Evolutionary conservation across 2,113 vertebrate species (phyloP).

Genomic region (Propithecus coquereli): DNA sequence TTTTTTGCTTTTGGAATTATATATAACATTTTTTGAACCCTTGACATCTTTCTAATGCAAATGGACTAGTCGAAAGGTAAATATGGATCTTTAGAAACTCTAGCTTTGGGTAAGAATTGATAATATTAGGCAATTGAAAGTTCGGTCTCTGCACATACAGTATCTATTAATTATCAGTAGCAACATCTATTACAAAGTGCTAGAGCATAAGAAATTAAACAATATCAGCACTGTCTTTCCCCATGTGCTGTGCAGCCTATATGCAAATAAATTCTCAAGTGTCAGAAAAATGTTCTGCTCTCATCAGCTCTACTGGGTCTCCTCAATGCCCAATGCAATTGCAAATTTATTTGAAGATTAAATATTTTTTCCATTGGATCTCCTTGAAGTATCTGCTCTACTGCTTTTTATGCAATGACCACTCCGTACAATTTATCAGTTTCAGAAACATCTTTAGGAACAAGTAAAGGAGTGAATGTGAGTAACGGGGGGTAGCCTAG

Average conservation of each 20-base stretch:
- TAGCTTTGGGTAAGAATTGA: neutral
- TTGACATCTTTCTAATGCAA: neutral
- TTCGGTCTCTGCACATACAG: neutral
- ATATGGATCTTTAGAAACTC: neutral
- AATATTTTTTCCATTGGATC: neutral
- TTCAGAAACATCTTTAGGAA: neutral
- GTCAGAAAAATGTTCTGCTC: neutral
- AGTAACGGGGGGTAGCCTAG: neutral
- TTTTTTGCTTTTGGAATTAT: slow-evolving; percentile 5
- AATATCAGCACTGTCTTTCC: neutral
- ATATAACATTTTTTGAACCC: neutral
- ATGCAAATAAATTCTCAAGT: neutral
- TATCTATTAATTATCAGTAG: neutral
- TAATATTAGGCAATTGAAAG: neutral
- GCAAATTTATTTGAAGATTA: neutral
- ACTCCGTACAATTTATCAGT: neutral
- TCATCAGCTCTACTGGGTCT: neutral
- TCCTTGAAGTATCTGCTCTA: neutral
- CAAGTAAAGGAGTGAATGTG: neutral
- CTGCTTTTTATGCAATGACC: neutral
- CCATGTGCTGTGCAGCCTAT: neutral
- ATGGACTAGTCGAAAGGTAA: neutral
- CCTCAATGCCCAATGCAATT: neutral
- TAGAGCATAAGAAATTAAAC: neutral
- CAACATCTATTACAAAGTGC: neutral